These are phyloP conservation scores for Fopius arisanus DNA, from an alignment of 1,140 invertebrate genomes.

Conservation along the genomic window DNA sequence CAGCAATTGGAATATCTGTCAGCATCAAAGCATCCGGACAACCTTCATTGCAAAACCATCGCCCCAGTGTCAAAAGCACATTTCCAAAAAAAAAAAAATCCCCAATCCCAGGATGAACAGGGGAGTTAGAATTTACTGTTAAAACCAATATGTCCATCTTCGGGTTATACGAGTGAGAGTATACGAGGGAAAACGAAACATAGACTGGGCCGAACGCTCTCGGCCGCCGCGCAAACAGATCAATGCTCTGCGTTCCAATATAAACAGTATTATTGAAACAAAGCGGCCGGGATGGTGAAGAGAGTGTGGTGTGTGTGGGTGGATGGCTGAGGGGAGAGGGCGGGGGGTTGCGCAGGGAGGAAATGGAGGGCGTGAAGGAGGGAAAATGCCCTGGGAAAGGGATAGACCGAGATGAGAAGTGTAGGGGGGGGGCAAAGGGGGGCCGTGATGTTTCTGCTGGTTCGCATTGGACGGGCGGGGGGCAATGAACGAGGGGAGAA, in stretches of 20 bases:
- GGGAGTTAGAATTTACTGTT: conserved; percentile 2
- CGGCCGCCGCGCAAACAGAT: conserved; percentile 61
- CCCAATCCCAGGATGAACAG: not conserved
- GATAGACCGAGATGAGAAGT: not conserved
- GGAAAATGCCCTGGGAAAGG: not conserved
- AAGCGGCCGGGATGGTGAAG: conserved; percentile 58
- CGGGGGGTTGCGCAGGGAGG: conserved; percentile 34
- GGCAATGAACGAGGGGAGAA: conserved; percentile 54
- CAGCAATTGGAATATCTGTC: no score
- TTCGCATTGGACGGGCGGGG: conserved; percentile 41
- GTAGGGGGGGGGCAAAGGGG: conserved; percentile 31
- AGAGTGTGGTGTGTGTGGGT: conserved; percentile 41
- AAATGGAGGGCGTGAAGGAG: conserved; percentile 31
- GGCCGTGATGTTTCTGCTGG: conserved; percentile 51
- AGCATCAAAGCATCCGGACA: not conserved
- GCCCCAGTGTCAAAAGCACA: not conserved
- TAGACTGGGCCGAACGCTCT: conserved; percentile 21
- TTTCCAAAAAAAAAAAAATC: not conserved
- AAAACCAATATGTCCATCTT: conserved; percentile 55
- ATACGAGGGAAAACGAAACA: not conserved
- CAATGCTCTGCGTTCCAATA: conserved; percentile 66
- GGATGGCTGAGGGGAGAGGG: conserved; percentile 37
- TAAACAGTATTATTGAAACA: conserved; percentile 67
- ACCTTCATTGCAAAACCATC: not conserved
- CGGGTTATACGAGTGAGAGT: conserved; percentile 23